Conservation (phyloP, 1,140 invertebrate genomes). For the Hormaphis cornu region DNA sequence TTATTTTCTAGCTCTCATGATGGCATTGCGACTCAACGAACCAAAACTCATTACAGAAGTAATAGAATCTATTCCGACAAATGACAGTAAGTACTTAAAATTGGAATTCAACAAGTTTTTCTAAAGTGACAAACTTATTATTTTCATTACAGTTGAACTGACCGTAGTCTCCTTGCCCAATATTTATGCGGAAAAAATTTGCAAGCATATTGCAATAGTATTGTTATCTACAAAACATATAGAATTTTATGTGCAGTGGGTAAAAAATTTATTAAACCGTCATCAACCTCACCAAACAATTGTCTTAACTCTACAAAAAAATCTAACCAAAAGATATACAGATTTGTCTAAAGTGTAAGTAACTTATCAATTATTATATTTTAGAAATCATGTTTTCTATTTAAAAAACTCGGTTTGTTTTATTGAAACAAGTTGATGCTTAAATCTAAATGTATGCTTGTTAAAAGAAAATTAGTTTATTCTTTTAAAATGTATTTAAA, state of each 20-base stretch:
- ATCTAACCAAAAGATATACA: constrained; percentile 65
- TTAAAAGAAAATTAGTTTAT: too few relatives aligned
- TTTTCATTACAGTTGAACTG: constrained; percentile 58
- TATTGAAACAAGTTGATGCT: too few relatives aligned
- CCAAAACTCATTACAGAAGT: constrained; percentile 64
- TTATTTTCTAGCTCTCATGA: constrained; percentile 60
- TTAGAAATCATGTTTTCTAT: too few relatives aligned
- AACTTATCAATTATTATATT: too few relatives aligned
- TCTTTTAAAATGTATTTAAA: too few relatives aligned
- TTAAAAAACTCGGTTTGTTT: too few relatives aligned
- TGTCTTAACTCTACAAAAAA: constrained; percentile 68
- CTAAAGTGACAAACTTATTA: not conserved
- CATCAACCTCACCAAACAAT: constrained; percentile 49
- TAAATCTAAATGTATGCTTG: too few relatives aligned
- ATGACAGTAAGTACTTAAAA: constrained; percentile 55
- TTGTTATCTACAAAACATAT: constrained; percentile 70
- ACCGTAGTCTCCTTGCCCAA: constrained; percentile 58
- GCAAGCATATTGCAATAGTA: constrained; percentile 58
- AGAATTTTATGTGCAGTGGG: constrained; percentile 82
- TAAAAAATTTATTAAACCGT: constrained; percentile 51
- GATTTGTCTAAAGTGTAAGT: constrained; percentile 79
- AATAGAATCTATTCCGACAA: constrained; percentile 69
- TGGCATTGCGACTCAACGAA: constrained; percentile 81
- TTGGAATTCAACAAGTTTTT: not conserved
- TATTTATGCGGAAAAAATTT: constrained; percentile 63